Conservation (phyloP, 2,888 invertebrate species). For the Cataglyphis altisquamis region DNA sequence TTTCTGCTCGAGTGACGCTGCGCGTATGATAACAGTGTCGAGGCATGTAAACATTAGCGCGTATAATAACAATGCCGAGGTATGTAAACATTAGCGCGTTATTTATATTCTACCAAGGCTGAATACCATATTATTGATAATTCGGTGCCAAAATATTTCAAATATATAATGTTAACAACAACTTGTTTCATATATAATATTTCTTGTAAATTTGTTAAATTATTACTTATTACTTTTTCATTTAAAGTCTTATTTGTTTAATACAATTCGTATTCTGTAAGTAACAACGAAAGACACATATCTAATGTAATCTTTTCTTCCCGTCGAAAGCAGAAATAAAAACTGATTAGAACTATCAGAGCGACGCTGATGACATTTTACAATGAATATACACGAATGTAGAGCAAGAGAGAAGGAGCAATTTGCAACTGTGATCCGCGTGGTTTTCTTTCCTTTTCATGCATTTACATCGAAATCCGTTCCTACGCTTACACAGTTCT, state of each 20-base stretch:
- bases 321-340: neutral
- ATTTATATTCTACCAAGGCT: too few relatives aligned
- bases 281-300: neutral
- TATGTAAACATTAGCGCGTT: too few relatives aligned
- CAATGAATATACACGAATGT: slow-evolving; percentile 35
- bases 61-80: too few relatives aligned
- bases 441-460: slow-evolving; percentile 44
- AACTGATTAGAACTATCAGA: slow-evolving; percentile 43
- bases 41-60: too few relatives aligned
- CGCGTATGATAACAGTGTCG: too few relatives aligned
- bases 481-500: slow-evolving; percentile 23
- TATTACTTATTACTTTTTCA: neutral
- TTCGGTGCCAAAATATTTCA: too few relatives aligned
- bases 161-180: neutral
- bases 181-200: slow-evolving; percentile 9
- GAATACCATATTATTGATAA: too few relatives aligned
- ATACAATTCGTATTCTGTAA: neutral
- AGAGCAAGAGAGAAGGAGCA: neutral
- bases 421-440: slow-evolving; percentile 44
- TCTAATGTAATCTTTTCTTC: neutral
- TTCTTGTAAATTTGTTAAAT: neutral
- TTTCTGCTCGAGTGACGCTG: too few relatives aligned
- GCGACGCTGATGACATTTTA: slow-evolving; percentile 4
- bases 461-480: slow-evolving; percentile 50
- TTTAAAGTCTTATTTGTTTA: slow-evolving; percentile 5